A percentile compares a stretch with the other conserved stretches of the same genome.
Evolutionary conservation across 2,797 vertebrate genomes (phyloP).

Genomic region (Pantherophis alleghaniensis): DNA sequence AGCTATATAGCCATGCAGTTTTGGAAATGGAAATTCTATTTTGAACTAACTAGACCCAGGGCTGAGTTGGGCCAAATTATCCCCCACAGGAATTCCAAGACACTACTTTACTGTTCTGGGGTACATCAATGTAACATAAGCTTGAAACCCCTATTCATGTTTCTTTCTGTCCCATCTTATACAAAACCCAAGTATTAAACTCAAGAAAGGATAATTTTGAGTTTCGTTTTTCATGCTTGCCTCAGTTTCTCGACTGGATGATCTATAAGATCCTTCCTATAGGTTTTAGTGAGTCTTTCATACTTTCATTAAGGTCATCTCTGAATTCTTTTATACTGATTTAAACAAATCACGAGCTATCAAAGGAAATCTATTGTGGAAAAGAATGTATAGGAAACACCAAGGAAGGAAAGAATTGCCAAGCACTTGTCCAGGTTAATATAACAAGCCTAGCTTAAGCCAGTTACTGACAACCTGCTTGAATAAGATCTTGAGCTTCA

Average conservation of each 20-base stretch:
- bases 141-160: neutral
- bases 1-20: neutral
- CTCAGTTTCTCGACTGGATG: neutral
- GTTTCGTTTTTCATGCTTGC: neutral
- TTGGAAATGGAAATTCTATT: neutral
- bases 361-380: neutral
- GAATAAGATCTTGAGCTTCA: neutral
- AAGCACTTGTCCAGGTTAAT: neutral
- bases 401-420: neutral
- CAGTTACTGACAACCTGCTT: neutral
- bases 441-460: neutral
- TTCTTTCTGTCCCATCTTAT: neutral
- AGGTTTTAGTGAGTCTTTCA: neutral
- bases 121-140: neutral
- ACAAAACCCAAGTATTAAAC: neutral
- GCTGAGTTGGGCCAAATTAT: neutral
- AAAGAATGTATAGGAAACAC: neutral
- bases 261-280: neutral
- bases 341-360: neutral
- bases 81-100: neutral
- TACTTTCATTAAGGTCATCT: neutral
- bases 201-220: neutral
- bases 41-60: neutral
- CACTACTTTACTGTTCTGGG: neutral
- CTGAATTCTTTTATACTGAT: neutral